phyloP scores from a whole-genome alignment of 2,113 vertebrate genomes.

The Apteryx owenii region DNA sequence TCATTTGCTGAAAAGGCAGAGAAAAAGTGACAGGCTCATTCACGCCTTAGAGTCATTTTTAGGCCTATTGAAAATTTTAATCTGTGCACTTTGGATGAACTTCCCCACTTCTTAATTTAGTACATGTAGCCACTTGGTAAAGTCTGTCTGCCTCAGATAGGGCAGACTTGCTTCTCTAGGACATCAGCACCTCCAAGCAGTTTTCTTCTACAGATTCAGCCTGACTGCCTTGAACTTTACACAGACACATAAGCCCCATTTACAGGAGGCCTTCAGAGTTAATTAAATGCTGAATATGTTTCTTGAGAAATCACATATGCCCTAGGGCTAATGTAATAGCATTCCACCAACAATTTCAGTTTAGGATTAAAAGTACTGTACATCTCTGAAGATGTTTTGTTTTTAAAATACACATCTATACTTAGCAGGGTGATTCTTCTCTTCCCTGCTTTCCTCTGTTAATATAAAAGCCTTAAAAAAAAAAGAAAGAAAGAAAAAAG shows the following conservation, averaged over 20 bases:
- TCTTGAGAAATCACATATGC: constrained; percentile 57
- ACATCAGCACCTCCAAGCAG: constrained; percentile 66
- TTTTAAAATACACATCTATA: neutral
- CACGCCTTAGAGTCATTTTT: constrained; percentile 91
- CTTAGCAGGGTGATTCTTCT: neutral
- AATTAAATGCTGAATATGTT: constrained; percentile 75
- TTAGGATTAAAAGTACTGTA: constrained; percentile 48
- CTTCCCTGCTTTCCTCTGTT: neutral
- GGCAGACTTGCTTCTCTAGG: constrained; percentile 53
- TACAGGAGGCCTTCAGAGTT: constrained; percentile 71
- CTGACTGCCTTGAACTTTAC: constrained; percentile 69
- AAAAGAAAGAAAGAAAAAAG: neutral
- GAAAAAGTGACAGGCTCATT: constrained; percentile 88
- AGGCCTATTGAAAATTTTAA: constrained; percentile 88
- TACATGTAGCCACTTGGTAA: constrained; percentile 68
- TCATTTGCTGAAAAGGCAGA: constrained; percentile 82
- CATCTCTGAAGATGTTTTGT: constrained; percentile 3
- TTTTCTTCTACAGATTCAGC: constrained; percentile 56
- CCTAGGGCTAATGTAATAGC: constrained; percentile 41
- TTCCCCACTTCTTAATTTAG: constrained; percentile 80
- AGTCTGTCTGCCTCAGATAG: constrained; percentile 71
- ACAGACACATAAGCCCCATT: constrained; percentile 45
- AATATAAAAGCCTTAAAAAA: neutral
- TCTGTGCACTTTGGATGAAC: constrained; percentile 92
- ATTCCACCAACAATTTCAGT: constrained; percentile 57